Conservation (phyloP, 92 coral and sea anemone genomes). For the Desmophyllum pertusum region DNA sequence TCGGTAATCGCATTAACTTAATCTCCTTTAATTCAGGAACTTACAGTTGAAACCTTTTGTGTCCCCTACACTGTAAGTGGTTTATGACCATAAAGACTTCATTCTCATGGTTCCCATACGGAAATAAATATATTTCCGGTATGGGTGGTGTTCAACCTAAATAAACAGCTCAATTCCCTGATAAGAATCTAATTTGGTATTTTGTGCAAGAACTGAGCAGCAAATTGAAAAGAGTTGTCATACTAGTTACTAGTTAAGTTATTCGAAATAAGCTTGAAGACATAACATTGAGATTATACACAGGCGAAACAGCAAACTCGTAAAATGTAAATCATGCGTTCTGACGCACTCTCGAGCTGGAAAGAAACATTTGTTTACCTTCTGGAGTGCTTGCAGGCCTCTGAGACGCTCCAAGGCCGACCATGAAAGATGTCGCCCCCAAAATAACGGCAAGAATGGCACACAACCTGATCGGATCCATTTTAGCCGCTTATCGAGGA, state of each 20-base stretch:
- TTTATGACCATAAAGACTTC: too few species aligned
- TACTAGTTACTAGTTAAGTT: neutral
- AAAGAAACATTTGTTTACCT: neutral
- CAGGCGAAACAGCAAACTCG: neutral
- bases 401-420: neutral
- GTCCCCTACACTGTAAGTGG: too few species aligned
- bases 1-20: too few species aligned
- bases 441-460: neutral
- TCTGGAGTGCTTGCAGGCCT: neutral
- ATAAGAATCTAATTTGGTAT: neutral
- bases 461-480: slow-evolving; percentile 1
- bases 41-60: too few species aligned
- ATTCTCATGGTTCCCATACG: too few species aligned
- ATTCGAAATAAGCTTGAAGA: neutral
- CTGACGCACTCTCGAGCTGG: neutral
- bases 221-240: neutral
- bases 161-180: neutral
- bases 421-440: neutral
- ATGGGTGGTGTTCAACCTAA: neutral
- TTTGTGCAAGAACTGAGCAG: neutral
- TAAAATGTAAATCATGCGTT: too few species aligned
- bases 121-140: neutral
- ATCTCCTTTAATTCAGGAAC: too few species aligned
- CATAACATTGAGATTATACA: neutral
- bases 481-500: neutral